phyloP scores from a whole-genome alignment of 2,888 invertebrate species.

The Rhorus exstirpatorius region DNA sequence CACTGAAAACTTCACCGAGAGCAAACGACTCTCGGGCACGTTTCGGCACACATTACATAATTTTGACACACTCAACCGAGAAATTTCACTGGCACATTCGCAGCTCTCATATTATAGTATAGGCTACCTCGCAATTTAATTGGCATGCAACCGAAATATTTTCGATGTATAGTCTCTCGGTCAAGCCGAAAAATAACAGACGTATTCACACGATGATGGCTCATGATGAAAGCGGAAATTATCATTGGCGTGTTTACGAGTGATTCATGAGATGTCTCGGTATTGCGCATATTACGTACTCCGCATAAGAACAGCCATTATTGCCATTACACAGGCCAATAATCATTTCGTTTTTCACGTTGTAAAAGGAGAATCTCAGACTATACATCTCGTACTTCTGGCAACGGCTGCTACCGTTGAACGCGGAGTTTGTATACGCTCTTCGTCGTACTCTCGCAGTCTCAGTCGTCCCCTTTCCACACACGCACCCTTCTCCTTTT shows the following conservation, averaged over 20 bases:
- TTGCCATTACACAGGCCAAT: conserved; percentile 70
- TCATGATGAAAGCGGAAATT: conserved; percentile 41
- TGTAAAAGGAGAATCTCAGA: conserved; percentile 64
- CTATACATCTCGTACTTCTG: conserved; percentile 58
- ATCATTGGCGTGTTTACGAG: conserved; percentile 59
- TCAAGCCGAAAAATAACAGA: conserved; percentile 40
- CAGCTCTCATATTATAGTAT: not conserved
- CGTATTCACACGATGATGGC: conserved; percentile 49
- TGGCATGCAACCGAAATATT: conserved; percentile 53
- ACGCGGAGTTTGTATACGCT: conserved; percentile 23
- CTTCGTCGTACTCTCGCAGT: not conserved
- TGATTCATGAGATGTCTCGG: conserved; percentile 45
- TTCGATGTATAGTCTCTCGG: conserved; percentile 29
- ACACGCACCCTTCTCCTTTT: conserved; percentile 29
- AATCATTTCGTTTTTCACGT: conserved; percentile 72
- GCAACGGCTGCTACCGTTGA: conserved; percentile 42
- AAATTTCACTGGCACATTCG: not conserved
- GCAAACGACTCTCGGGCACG: not conserved
- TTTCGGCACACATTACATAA: conserved; percentile 7
- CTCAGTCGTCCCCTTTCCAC: conserved; percentile 6
- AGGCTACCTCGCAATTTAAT: conserved; percentile 52
- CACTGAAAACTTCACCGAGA: conserved; percentile 23
- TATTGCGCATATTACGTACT: conserved; percentile 50
- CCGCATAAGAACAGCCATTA: conserved; percentile 63
- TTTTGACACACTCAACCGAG: not conserved